Percentiles rank a stretch among this genome's conserved stretches.
phyloP scores from a whole-genome alignment of 2,888 invertebrate species.

The Lasioglossum vierecki region DNA sequence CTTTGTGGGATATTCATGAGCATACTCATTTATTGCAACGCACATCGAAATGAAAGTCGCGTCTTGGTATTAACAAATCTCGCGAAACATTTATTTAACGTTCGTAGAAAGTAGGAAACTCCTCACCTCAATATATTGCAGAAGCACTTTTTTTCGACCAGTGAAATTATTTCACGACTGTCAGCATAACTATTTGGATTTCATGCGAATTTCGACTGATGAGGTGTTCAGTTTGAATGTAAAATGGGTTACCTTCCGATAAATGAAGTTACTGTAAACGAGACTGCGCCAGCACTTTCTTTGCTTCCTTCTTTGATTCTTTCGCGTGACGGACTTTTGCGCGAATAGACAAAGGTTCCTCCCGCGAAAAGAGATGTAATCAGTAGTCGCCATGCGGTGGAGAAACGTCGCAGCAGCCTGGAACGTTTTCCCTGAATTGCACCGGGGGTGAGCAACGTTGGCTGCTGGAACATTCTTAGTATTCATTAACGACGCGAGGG shows the following conservation, averaged over 20 bases:
- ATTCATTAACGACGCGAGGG: slow-evolving; percentile 48
- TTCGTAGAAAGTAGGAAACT: neutral
- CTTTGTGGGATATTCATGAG: neutral
- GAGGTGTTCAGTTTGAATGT: neutral
- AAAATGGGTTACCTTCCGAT: neutral
- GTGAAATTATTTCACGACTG: neutral
- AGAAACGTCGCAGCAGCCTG: neutral
- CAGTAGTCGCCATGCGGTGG: neutral
- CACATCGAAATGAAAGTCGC: neutral
- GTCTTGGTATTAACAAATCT: neutral
- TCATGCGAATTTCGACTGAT: neutral
- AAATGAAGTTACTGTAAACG: neutral
- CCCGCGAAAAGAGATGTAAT: slow-evolving; percentile 1
- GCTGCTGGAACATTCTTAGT: slow-evolving; percentile 41
- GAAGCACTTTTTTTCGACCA: neutral
- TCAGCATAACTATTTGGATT: neutral
- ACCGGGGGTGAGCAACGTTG: neutral
- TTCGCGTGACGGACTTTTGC: neutral
- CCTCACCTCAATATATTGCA: neutral
- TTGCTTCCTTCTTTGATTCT: neutral
- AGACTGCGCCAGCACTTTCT: neutral
- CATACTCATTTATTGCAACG: neutral
- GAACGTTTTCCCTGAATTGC: slow-evolving; percentile 12
- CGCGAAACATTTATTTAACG: neutral
- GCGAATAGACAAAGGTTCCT: neutral